These are phyloP conservation scores for Boulengeromyrus knoepffleri DNA, from an alignment of 2,113 vertebrate species.

Conservation along the genomic window DNA sequence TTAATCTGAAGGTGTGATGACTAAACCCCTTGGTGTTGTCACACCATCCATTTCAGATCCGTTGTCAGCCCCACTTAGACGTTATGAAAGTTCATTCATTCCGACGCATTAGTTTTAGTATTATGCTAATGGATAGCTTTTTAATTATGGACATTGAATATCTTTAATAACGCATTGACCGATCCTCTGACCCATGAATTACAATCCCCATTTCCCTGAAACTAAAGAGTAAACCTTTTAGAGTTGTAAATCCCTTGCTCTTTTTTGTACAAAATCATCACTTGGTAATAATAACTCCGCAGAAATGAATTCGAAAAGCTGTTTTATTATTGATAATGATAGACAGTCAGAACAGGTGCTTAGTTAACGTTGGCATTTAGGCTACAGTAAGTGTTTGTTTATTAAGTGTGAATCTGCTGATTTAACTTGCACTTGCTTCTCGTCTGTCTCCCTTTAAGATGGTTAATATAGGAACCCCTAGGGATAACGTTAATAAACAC, in stretches of 20 bases:
- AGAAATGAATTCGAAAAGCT: background rate
- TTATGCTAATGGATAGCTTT: background rate
- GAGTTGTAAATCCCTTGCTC: background rate
- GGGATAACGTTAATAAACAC: background rate
- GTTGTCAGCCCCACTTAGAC: background rate
- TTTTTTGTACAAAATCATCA: background rate
- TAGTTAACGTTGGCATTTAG: background rate
- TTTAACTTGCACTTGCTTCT: background rate
- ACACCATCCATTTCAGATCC: background rate
- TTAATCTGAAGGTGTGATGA: background rate
- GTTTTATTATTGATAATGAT: background rate
- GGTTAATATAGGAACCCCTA: background rate
- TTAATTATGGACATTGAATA: background rate
- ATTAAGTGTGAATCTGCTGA: background rate
- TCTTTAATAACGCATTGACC: background rate
- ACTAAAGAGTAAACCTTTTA: background rate
- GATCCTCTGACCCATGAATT: background rate
- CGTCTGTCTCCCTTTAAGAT: background rate
- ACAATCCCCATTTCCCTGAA: background rate
- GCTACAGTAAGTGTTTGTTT: background rate
- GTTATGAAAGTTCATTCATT: background rate
- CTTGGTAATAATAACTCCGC: background rate
- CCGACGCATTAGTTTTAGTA: background rate
- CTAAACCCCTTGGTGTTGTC: background rate
- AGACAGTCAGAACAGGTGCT: background rate